phyloP scores from a whole-genome alignment of 2,113 vertebrate species.

The Ictalurus punctatus region DNA sequence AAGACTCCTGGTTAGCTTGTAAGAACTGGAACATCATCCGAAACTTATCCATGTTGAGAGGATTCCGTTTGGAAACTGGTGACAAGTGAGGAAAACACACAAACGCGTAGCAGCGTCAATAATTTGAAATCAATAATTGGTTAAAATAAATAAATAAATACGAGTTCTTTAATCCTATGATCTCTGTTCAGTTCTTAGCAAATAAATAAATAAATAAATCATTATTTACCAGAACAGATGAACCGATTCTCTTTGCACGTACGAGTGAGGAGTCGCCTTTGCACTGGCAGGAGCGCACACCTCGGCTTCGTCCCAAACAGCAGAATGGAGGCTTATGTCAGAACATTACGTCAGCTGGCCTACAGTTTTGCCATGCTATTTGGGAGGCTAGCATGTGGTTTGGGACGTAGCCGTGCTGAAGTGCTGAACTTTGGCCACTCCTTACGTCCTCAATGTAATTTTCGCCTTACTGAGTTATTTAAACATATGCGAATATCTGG shows the following conservation, averaged over 20 bases:
- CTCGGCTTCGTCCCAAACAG: constrained; percentile 10
- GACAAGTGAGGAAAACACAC: not conserved
- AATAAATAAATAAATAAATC: not conserved
- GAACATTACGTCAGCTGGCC: not conserved
- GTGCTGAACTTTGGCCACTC: not conserved
- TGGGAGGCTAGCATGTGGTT: constrained; percentile 2
- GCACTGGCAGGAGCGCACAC: not conserved
- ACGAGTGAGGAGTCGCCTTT: not conserved
- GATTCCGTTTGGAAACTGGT: not conserved
- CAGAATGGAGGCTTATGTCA: not conserved
- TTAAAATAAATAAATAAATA: not conserved
- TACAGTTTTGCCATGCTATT: not conserved
- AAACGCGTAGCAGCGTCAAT: not conserved
- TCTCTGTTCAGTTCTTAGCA: not conserved
- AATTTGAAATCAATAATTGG: not conserved
- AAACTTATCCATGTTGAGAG: constrained; percentile 90
- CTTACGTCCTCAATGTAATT: not conserved
- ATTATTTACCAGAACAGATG: not conserved
- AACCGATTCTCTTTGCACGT: not conserved
- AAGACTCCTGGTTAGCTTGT: constrained; percentile 97
- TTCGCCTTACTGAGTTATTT: not conserved
- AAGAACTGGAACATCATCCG: constrained; percentile 97
- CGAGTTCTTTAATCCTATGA: not conserved
- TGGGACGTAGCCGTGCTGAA: not conserved
- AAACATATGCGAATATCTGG: not conserved